phyloP scores from a whole-genome alignment of 2,888 invertebrate species.

The Ochropacha duplaris region DNA sequence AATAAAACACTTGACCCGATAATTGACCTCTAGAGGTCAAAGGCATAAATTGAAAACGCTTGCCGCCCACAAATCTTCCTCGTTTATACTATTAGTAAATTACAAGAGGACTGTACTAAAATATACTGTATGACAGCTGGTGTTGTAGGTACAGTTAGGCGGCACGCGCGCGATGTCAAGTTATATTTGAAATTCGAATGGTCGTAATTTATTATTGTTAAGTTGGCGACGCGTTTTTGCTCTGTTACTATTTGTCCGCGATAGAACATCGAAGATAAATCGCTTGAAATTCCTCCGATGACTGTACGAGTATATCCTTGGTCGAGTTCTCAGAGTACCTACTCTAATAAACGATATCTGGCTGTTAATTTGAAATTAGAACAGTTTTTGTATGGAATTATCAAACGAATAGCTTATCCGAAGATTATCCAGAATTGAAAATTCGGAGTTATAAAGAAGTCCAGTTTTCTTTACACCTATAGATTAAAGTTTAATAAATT shows the following conservation, averaged over 20 bases:
- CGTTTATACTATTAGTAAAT: constrained; percentile 11
- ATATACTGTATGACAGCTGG: not conserved
- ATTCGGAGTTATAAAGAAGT: too few species aligned
- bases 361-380: too few species aligned
- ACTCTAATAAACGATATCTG: too few species aligned
- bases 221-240: not conserved
- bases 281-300: not conserved
- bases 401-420: too few species aligned
- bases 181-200: constrained; percentile 1
- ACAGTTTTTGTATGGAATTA: too few species aligned
- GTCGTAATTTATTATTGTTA: constrained; percentile 2
- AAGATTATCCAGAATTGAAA: too few species aligned
- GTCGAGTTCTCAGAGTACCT: too few species aligned
- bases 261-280: not conserved
- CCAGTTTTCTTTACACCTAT: too few species aligned
- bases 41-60: constrained; percentile 16
- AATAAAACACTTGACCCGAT: constrained; percentile 1
- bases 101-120: constrained; percentile 8
- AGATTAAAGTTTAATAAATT: not conserved
- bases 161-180: constrained; percentile 2
- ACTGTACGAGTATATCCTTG: not conserved
- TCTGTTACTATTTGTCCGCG: not conserved
- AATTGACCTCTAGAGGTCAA: constrained; percentile 7
- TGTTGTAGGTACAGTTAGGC: constrained; percentile 3
- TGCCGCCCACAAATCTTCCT: constrained; percentile 19